Conservation (phyloP, 2,888 invertebrate genomes). For the Drosophila crucigera region DNA sequence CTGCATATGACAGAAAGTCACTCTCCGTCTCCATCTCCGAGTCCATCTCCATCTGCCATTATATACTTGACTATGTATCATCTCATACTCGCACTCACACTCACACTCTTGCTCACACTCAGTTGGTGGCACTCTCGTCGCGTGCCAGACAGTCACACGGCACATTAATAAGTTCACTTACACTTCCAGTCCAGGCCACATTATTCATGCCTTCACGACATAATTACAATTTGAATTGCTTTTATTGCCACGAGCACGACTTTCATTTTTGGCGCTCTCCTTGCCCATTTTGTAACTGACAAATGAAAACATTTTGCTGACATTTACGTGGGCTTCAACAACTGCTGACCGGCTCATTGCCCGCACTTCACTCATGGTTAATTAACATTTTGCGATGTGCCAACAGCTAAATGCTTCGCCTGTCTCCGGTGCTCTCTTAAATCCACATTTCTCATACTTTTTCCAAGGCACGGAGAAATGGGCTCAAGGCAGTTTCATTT, state of each 20-base stretch:
- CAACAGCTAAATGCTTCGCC: constrained; percentile 37
- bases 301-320: constrained; percentile 77
- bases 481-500: constrained; percentile 38
- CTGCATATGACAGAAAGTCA: constrained; percentile 56
- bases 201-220: constrained; percentile 75
- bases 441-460: constrained; percentile 49
- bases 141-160: constrained; percentile 55
- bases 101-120: constrained; percentile 30
- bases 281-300: constrained; percentile 62
- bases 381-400: constrained; percentile 70
- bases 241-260: constrained; percentile 64
- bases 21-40: constrained; percentile 24
- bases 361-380: constrained; percentile 65
- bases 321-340: constrained; percentile 62
- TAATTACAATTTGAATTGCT: constrained; percentile 79
- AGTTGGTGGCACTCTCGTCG: constrained; percentile 41
- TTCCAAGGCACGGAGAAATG: constrained; percentile 24
- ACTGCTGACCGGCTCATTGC: constrained; percentile 44
- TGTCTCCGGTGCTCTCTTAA: constrained; percentile 3
- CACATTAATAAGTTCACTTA: constrained; percentile 75
- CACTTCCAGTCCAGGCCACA: constrained; percentile 71
- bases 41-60: constrained; percentile 21
- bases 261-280: constrained; percentile 44
- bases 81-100: constrained; percentile 14
- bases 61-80: constrained; percentile 14